A percentile compares a stretch with the other conserved stretches of the same genome.
Conservation (phyloP, 2,888 invertebrate genomes). For the Plagiodera versicolora region DNA sequence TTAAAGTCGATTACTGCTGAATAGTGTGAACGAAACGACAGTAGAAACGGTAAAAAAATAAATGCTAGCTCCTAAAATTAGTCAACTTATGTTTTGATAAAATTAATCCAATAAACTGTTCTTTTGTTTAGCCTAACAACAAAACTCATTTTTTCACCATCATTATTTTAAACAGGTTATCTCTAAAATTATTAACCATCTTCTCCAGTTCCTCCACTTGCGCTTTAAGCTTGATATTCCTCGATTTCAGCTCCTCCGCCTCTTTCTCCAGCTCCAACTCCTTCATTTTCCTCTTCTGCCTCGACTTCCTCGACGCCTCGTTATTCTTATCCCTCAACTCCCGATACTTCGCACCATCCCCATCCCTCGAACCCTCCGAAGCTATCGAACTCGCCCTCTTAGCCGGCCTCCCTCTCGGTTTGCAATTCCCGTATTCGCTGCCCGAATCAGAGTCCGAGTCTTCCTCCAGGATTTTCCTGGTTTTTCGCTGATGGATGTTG, state of each 20-base stretch:
- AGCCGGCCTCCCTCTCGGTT: slow-evolving; percentile 59
- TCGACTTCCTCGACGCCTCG: slow-evolving; percentile 74
- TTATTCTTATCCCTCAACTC: slow-evolving; percentile 77
- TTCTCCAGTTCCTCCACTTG: slow-evolving; percentile 70
- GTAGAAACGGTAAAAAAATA: slow-evolving; percentile 2
- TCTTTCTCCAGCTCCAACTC: slow-evolving; percentile 56
- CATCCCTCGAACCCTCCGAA: slow-evolving; percentile 54
- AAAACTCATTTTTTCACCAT: slow-evolving; percentile 54
- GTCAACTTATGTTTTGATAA: neutral
- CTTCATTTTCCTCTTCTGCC: slow-evolving; percentile 69
- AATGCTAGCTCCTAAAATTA: neutral
- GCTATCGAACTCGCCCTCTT: slow-evolving; percentile 54
- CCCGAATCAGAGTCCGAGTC: slow-evolving; percentile 36
- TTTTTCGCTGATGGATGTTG: neutral
- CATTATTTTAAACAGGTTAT: slow-evolving; percentile 67
- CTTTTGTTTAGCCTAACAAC: neutral
- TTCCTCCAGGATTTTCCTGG: slow-evolving; percentile 12
- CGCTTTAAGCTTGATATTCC: slow-evolving; percentile 66
- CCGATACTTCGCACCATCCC: slow-evolving; percentile 57
- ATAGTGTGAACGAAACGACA: slow-evolving; percentile 4
- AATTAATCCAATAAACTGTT: neutral
- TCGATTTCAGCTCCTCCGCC: slow-evolving; percentile 61
- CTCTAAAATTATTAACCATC: slow-evolving; percentile 66
- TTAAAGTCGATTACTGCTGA: neutral
- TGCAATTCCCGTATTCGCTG: slow-evolving; percentile 13